Evolutionary conservation across 1,140 invertebrate genomes (phyloP), one percentile per base, ranked within the genome.

Genomic region (Atta texana): DNA sequence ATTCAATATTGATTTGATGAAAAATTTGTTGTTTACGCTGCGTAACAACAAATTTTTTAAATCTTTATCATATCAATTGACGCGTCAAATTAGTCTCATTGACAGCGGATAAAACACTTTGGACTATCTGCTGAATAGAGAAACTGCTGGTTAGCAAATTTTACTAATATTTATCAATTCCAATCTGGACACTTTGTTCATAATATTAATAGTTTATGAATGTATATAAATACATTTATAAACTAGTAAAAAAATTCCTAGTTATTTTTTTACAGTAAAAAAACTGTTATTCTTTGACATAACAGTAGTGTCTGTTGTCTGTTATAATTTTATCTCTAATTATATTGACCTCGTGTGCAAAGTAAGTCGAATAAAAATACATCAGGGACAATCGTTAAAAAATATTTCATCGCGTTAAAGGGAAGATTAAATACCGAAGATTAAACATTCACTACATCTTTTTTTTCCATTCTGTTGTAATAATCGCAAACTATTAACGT

Each of bases 241-340:
- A 12, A 53, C 10, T 18, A 24, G 6, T 14, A 64, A 64, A 10
- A 64, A 64, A 64, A 10, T 34, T 44, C 12, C 4, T 10, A 66
- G 6, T 57, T 14, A 55, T 57, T 16, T 57, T 10, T 59, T 55
- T 64, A 59, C 39, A 12, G 39, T 16, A 39, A 61, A 76, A 21
- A 61, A 63, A 49, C 7, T 24, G n/a, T 1, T 57, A 18, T 63
- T 77, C 21, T n/a, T n/a, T 18, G 18, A 57, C 7, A 24, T 44
- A 31, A 31, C 75, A 49, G 16, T 49, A 77, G 39, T 44, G 57
- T 34, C 18, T 3, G 12, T 51, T 34, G 16, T 77, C 21, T 44
- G 16, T 51, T 24, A 49, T 34, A 55, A 57, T 64, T 78, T 78
- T 78, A 78, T 78, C 12, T 78, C 24, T 64, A 64, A 78, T 64